phyloP scores from a whole-genome alignment of 2,888 invertebrate genomes.

The Deilephila elpenor region DNA sequence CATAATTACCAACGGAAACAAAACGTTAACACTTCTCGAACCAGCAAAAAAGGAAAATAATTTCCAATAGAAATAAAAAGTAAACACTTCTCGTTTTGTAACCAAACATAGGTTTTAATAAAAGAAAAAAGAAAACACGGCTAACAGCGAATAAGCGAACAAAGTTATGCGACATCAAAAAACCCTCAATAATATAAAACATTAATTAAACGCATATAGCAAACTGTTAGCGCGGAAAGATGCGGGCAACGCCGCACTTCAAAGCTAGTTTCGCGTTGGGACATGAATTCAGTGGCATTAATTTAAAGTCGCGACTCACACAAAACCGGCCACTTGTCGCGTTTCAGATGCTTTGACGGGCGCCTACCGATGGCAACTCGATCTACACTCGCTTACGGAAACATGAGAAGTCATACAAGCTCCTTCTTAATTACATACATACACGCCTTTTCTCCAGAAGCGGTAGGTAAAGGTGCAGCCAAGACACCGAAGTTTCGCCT shows the following conservation, averaged over 20 bases:
- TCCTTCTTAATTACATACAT: no score
- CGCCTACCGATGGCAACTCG: slow-evolving; percentile 3
- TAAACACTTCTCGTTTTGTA: no score
- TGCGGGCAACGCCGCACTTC: slow-evolving; percentile 28
- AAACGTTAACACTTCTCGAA: no score
- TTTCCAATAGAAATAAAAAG: no score
- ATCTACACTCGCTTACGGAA: not conserved
- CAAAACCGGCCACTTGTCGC: slow-evolving; percentile 31
- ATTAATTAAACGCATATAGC: slow-evolving; percentile 23
- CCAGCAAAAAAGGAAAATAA: no score
- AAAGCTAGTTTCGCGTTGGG: slow-evolving; percentile 51
- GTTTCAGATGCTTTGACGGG: not conserved
- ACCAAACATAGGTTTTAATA: not conserved
- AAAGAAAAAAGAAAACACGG: not conserved
- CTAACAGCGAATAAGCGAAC: not conserved
- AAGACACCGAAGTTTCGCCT: no score
- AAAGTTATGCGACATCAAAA: not conserved
- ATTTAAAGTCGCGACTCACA: slow-evolving; percentile 43
- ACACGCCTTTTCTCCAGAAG: no score
- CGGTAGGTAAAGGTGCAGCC: no score
- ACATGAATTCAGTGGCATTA: slow-evolving; percentile 48
- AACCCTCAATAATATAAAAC: slow-evolving; percentile 15
- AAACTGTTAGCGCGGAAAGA: slow-evolving; percentile 28
- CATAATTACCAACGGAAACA: no score
- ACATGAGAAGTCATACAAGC: not conserved